Conservation (phyloP, 2,888 invertebrate genomes). For the Coenonympha glycerion region DNA sequence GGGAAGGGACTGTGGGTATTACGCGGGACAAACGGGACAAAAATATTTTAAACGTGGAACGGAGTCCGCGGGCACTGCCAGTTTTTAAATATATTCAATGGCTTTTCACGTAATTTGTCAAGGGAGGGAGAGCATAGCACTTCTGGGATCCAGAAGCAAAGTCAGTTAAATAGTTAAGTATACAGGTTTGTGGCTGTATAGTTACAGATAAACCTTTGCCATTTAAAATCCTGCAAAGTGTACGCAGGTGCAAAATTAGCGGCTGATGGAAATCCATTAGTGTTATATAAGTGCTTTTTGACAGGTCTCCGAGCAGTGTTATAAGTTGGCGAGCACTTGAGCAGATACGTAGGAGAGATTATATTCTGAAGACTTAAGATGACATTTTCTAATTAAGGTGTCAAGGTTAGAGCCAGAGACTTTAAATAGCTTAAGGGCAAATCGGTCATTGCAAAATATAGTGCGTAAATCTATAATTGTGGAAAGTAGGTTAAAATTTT, state of each 20-base stretch:
- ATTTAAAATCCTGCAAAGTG: background rate
- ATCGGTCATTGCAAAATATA: background rate
- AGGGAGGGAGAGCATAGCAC: no score
- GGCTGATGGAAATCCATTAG: constrained; percentile 6
- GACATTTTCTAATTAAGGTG: background rate
- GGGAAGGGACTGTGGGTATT: no score
- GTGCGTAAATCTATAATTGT: no score
- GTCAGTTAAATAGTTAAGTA: no score
- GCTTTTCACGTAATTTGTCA: no score
- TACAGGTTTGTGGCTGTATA: no score
- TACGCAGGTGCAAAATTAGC: constrained; percentile 4
- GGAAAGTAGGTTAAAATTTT: no score
- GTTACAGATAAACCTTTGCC: background rate
- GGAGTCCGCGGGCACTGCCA: no score
- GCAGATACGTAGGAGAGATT: background rate
- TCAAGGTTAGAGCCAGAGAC: background rate
- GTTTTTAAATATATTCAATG: no score
- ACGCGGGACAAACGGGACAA: no score
- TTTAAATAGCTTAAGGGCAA: background rate
- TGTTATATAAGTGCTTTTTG: constrained; percentile 5
- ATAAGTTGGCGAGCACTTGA: background rate
- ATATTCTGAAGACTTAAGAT: background rate
- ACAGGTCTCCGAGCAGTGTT: constrained; percentile 4
- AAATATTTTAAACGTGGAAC: no score
- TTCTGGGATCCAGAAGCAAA: no score